A percentile compares a stretch with the other conserved stretches of the same genome.
phyloP scores from a whole-genome alignment of 2,888 invertebrate species.

The Osmoderma eremita region DNA sequence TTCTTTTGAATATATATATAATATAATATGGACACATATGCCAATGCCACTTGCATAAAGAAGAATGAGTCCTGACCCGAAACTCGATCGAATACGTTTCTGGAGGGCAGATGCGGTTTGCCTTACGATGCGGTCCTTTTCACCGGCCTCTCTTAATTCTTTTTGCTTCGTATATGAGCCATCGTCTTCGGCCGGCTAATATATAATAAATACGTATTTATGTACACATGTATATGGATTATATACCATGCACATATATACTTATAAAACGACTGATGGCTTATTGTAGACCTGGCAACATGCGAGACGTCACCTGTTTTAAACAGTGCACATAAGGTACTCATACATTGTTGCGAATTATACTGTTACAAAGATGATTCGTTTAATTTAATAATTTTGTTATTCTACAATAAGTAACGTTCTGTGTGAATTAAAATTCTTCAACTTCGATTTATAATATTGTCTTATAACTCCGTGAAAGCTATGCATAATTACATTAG shows the following conservation, averaged over 20 bases:
- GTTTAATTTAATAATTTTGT: too few relatives aligned
- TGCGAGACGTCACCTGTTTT: slow-evolving; percentile 48
- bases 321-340: slow-evolving; percentile 46
- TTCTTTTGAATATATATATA: too few relatives aligned
- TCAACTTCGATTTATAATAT: too few relatives aligned
- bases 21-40: too few relatives aligned
- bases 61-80: background rate
- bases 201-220: slow-evolving; percentile 42
- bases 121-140: slow-evolving; percentile 39
- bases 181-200: slow-evolving; percentile 53
- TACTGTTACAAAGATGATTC: too few relatives aligned
- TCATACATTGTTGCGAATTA: too few relatives aligned
- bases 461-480: too few relatives aligned
- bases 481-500: too few relatives aligned
- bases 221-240: background rate
- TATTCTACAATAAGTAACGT: too few relatives aligned
- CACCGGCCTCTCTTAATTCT: slow-evolving; percentile 39
- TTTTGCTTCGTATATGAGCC: slow-evolving; percentile 50
- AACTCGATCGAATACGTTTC: slow-evolving; percentile 36
- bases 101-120: slow-evolving; percentile 50
- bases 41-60: too few relatives aligned
- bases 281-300: slow-evolving; percentile 49
- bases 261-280: slow-evolving; percentile 52
- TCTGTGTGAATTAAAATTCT: too few relatives aligned
- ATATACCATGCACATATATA: background rate